These are phyloP conservation scores for Coenonympha glycerion DNA, from an alignment of 2,888 invertebrate genomes.

Conservation along the genomic window DNA sequence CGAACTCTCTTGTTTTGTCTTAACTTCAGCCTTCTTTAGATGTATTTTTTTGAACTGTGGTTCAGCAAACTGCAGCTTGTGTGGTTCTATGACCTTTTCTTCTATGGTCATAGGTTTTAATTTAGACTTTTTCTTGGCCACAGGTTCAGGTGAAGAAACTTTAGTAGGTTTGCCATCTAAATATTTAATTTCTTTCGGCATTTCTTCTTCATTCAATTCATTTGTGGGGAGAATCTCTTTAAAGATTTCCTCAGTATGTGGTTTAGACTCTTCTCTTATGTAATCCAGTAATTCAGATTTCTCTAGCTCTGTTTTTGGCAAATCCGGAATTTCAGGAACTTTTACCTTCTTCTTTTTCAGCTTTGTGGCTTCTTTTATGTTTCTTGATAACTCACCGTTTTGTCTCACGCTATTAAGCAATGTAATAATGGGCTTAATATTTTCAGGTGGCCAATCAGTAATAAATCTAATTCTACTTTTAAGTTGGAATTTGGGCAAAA, in stretches of 20 bases:
- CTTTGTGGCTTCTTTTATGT: conserved; percentile 80
- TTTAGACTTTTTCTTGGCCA: conserved; percentile 38
- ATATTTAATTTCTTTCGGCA: not conserved
- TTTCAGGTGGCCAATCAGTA: conserved; percentile 78
- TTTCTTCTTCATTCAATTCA: not conserved
- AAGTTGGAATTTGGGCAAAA: conserved; percentile 80
- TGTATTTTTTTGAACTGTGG: conserved; percentile 82
- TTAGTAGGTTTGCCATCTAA: not conserved
- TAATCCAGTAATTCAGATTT: conserved; percentile 52
- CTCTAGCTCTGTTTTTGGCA: conserved; percentile 71
- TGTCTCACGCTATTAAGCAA: conserved; percentile 74
- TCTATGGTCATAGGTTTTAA: conserved; percentile 78
- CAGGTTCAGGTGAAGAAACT: not conserved
- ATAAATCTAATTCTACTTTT: conserved; percentile 81
- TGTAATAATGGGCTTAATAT: conserved; percentile 69
- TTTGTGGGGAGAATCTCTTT: conserved; percentile 1
- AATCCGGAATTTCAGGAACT: conserved; percentile 68
- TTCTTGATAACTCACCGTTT: conserved; percentile 80
- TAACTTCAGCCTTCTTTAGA: conserved; percentile 77
- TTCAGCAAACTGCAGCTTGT: conserved; percentile 78
- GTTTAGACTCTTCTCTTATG: conserved; percentile 39
- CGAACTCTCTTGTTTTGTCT: conserved; percentile 64
- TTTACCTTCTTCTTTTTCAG: conserved; percentile 76
- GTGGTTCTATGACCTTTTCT: conserved; percentile 77
- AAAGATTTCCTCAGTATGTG: conserved; percentile 16